Conservation (phyloP, 1,140 invertebrate species). For the Cyrtorhinus lividipennis region DNA sequence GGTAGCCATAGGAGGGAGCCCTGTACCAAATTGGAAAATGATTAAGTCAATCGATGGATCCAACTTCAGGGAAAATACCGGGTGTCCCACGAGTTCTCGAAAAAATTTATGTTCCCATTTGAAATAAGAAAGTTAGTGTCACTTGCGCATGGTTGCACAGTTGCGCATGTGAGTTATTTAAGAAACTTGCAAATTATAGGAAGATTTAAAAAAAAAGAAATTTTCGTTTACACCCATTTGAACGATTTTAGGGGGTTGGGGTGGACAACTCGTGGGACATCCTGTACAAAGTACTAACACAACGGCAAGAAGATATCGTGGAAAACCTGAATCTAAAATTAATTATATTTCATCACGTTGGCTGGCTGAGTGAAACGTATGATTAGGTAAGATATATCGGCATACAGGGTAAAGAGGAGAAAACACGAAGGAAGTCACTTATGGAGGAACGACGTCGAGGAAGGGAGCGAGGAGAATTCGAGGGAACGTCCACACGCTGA, state of each 20-base stretch:
- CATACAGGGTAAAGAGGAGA: not conserved
- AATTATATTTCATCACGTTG: not conserved
- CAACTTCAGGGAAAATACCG: too few relatives aligned
- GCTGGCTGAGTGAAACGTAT: not conserved
- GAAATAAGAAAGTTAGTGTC: too few relatives aligned
- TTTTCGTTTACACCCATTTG: too few relatives aligned
- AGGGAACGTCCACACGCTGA: not conserved
- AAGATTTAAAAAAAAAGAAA: not conserved
- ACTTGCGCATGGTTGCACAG: too few relatives aligned
- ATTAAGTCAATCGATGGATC: not conserved
- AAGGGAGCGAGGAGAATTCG: not conserved
- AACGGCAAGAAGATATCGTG: too few relatives aligned
- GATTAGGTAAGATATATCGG: not conserved
- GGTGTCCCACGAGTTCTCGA: not conserved
- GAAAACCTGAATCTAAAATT: not conserved
- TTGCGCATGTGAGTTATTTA: not conserved
- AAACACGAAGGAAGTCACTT: not conserved
- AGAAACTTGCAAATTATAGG: not conserved
- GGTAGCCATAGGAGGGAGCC: not conserved
- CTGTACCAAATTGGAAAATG: not conserved
- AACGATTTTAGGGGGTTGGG: not conserved
- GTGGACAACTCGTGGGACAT: too few relatives aligned
- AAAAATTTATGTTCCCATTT: not conserved
- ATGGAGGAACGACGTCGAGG: not conserved
- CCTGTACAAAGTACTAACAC: too few relatives aligned